Base-by-base conservation (phyloP, 2,888 invertebrate genomes). In the Tinea trinotella region DNA sequence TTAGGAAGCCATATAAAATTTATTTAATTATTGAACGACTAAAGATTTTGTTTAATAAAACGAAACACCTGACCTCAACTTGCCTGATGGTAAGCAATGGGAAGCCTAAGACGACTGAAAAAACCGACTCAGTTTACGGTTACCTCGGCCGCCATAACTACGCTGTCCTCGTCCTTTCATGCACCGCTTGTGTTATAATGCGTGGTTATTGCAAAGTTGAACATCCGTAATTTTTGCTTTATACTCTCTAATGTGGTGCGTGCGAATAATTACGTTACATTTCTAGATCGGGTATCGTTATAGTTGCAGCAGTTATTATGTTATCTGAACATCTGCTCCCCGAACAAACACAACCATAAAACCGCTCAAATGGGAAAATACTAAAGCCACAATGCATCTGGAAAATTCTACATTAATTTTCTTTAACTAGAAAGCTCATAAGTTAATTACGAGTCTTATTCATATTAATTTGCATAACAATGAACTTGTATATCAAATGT, bases 351-450 rank as follows among this genome's bases (percentile, higher is more conserved):
- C 65, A 66, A 73, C 70, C 70, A 81, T 84, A 83, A 82, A 84
- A 79, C 71, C 75, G 69, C 70, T 82, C 76, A 79, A 82, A 83
- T 83, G 84, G 74, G 84, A 83, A 84, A 85, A 83, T 82, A 76
- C 73, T 78, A 78, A 69, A 68, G 67, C 68, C 62, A 82, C 83
- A 82, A 81, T 79, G 70, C 46, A 46, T 19, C 76, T 68, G 76
- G 82, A 82, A 83, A 84, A 81, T 67, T 67, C 61, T n/a, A 13
- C 24, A 12, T 67, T 70, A 74, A 73, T 81, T 81, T 81, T 76
- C 77, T 73, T 64, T 71, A 67, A 65, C 64, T 73, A 75, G 80
- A 81, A 81, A 78, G 78, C 74, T 74, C 71, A 24, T 50, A 50
- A 18, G 9, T 30, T 10, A 30, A 7, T 30, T 7, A 30, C n/a